Evolutionary conservation across 2,113 vertebrate species (phyloP).

Genomic region (Phycodurus eques): DNA sequence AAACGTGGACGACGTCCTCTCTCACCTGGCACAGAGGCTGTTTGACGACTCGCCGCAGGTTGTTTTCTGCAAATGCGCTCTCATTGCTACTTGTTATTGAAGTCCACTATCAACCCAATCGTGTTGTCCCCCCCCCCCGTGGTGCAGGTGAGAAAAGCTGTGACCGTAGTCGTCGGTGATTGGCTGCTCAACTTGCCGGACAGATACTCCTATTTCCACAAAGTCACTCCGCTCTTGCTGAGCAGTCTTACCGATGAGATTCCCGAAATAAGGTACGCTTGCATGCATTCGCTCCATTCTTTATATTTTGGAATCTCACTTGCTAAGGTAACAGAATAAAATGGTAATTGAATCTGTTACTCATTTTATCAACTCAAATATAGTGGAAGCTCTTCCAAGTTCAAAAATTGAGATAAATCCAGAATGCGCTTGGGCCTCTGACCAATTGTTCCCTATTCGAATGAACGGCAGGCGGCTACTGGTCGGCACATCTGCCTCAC

Average conservation of each 20-base stretch:
- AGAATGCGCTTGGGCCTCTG: too few species aligned
- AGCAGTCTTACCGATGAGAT: slow-evolving; percentile 84
- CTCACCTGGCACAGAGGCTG: slow-evolving; percentile 90
- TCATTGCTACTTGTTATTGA: not conserved
- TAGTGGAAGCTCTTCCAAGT: too few species aligned
- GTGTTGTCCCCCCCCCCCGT: not conserved
- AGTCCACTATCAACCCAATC: too few species aligned
- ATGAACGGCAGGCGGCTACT: too few species aligned
- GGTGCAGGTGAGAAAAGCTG: slow-evolving; percentile 83
- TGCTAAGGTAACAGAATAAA: too few species aligned
- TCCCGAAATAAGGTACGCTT: slow-evolving; percentile 79
- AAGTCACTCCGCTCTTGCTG: slow-evolving; percentile 87
- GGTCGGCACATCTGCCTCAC: too few species aligned
- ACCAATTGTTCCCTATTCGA: too few species aligned
- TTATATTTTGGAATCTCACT: too few species aligned
- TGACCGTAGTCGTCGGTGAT: slow-evolving; percentile 80
- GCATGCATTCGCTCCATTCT: not conserved
- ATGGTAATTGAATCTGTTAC: too few species aligned
- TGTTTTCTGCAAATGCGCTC: not conserved
- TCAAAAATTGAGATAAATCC: too few species aligned
- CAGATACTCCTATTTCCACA: slow-evolving; percentile 92
- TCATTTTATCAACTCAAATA: not conserved
- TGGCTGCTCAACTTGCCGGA: slow-evolving; percentile 88
- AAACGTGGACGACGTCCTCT: slow-evolving; percentile 86
- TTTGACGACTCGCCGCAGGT: slow-evolving; percentile 94